Percentiles rank a stretch among this genome's conserved stretches.
Conservation (phyloP, 2,113 vertebrate species). For the Syngnathus floridae region DNA sequence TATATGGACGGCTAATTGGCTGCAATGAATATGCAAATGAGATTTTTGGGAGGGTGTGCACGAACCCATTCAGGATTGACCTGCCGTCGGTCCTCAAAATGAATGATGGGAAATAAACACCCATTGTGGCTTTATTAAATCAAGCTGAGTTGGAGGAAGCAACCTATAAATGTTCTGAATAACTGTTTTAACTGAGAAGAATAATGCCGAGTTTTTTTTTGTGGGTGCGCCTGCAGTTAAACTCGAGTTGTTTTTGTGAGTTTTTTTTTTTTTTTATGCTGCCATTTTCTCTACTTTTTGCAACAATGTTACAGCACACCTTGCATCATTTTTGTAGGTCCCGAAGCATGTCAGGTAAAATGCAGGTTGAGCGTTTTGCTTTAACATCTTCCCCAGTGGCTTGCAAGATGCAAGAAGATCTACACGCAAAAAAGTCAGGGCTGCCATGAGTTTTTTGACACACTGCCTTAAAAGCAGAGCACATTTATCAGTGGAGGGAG, state of each 20-base stretch:
- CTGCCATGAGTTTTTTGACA: too few species aligned
- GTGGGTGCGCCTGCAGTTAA: background rate
- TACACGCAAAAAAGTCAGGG: background rate
- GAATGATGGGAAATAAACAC: background rate
- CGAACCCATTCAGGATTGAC: background rate
- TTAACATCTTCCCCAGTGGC: background rate
- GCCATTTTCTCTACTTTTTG: background rate
- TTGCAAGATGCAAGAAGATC: background rate
- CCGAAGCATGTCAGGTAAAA: background rate
- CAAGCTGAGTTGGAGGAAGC: background rate
- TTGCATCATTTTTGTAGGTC: background rate
- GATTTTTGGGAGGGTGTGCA: slow-evolving; percentile 7
- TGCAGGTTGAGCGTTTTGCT: background rate
- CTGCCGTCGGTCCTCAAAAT: background rate
- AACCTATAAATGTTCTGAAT: too few species aligned
- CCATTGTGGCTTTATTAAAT: background rate
- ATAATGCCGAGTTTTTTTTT: background rate
- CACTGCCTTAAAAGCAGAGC: background rate
- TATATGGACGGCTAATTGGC: slow-evolving; percentile 25
- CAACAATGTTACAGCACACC: background rate
- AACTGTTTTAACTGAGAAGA: too few species aligned
- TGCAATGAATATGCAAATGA: slow-evolving; percentile 24
- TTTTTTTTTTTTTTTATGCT: background rate
- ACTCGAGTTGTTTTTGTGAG: too few species aligned
- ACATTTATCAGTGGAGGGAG: slow-evolving; percentile 2